These are phyloP conservation scores for Plecotus auritus DNA, from an alignment of 2,113 vertebrate species.

Conservation along the genomic window DNA sequence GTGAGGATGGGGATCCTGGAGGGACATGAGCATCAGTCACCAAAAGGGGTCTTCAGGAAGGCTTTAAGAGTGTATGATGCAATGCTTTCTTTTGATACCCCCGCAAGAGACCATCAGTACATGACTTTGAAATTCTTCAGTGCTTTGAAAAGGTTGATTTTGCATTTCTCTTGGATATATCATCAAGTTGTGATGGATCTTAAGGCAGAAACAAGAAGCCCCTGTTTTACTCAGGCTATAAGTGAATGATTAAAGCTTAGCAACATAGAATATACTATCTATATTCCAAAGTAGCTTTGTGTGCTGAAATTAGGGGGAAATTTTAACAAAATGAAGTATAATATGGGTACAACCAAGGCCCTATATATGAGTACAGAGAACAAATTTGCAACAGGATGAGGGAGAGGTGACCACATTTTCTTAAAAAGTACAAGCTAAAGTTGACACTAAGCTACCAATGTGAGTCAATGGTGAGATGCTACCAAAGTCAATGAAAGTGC, in stretches of 20 bases:
- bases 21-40: neutral
- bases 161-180: conserved; percentile 27
- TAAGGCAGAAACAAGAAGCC: neutral
- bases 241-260: neutral
- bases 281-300: neutral
- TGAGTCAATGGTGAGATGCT: neutral
- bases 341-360: neutral
- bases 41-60: neutral
- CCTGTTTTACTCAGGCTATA: neutral
- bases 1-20: neutral
- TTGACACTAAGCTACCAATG: neutral
- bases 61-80: neutral
- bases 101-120: neutral
- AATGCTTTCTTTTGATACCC: neutral
- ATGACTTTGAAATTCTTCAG: neutral
- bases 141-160: neutral
- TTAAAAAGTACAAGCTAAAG: neutral
- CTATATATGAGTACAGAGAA: neutral
- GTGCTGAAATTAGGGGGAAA: neutral
- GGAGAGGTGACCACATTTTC: neutral
- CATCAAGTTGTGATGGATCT: neutral
- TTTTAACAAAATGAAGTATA: neutral
- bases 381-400: neutral
- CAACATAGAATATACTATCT: neutral
- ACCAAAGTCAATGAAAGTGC: neutral